Base-by-base conservation (phyloP, 1,140 invertebrate genomes). In the Caligus rogercresseyi region DNA sequence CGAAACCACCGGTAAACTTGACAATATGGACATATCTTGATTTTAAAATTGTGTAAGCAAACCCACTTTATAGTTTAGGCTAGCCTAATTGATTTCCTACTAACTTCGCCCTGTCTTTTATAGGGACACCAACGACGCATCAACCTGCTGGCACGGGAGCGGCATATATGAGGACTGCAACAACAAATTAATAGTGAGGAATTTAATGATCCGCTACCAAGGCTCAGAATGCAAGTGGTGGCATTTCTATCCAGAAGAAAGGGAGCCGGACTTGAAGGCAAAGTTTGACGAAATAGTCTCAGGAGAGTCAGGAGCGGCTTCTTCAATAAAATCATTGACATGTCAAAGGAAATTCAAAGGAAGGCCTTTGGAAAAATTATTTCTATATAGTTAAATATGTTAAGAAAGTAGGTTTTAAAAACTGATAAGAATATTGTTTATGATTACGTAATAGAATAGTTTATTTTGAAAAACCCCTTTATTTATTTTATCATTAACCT, bases 101-200 rank as follows among this genome's bases (percentile, higher is more conserved):
- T n/a, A n/a, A n/a, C n/a, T n/a, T n/a, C n/a, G n/a, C n/a, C n/a
- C n/a, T n/a, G 52, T 23, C 11, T 18, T 16, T 55, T 55, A 13
- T 25, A 60, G 57, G 24, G 57, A 26, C 7, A 15, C 7, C 13
- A 20, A 60, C 26, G 57, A 60, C 21, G 21, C 16, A 15, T 13
- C 21, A 19, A 60, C 57, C 43, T 62, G 60, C 16, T 62, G 60
- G 60, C 60, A 62, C 31, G 60, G 60, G 21, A 19, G 43, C 13
- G 60, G 60, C 19, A 53, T 53, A 31, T 62, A 21, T 19, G 60
- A 62, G 16, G 60, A 62, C 25, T 62, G 60, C 31, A 62, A 62
- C 52, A 62, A 62, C 52, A 53, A 55, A 53, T 18, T 62, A 1
- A 31, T 16, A 18, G 19, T 19, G 4, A 13, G 60, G 52, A 62